Conservation (phyloP, 2,888 invertebrate genomes). For the Heteromurus nitidus region DNA sequence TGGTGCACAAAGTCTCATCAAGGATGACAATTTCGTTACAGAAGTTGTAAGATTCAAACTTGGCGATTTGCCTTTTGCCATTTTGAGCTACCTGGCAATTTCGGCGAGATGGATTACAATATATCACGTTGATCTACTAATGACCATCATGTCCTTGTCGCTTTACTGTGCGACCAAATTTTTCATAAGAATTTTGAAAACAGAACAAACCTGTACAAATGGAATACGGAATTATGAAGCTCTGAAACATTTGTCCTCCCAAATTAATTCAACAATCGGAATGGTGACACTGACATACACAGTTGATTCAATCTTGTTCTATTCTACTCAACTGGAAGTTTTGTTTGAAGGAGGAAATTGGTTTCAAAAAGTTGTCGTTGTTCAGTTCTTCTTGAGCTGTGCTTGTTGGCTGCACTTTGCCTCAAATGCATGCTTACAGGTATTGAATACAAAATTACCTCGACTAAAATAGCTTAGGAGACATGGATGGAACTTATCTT, state of each 20-base stretch:
- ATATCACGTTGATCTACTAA: constrained; percentile 24
- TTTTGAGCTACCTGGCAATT: constrained; percentile 15
- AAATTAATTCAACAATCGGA: constrained; percentile 22
- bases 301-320: constrained; percentile 41
- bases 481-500: too few species aligned
- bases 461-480: too few species aligned
- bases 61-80: constrained; percentile 3
- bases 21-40: neutral
- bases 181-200: constrained; percentile 11
- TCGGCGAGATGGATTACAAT: constrained; percentile 5
- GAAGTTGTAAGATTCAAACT: neutral
- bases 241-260: neutral
- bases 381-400: constrained; percentile 20
- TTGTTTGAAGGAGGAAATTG: constrained; percentile 31
- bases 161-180: constrained; percentile 9
- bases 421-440: constrained; percentile 35
- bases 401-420: constrained; percentile 42
- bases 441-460: neutral
- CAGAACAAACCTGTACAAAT: constrained; percentile 2
- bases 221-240: constrained; percentile 20
- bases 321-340: constrained; percentile 31
- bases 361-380: constrained; percentile 31
- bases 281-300: constrained; percentile 26
- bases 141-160: constrained; percentile 43
- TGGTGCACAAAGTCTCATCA: neutral